phyloP scores from a whole-genome alignment of 2,113 vertebrate genomes.

The Microcebus ravelobensis region DNA sequence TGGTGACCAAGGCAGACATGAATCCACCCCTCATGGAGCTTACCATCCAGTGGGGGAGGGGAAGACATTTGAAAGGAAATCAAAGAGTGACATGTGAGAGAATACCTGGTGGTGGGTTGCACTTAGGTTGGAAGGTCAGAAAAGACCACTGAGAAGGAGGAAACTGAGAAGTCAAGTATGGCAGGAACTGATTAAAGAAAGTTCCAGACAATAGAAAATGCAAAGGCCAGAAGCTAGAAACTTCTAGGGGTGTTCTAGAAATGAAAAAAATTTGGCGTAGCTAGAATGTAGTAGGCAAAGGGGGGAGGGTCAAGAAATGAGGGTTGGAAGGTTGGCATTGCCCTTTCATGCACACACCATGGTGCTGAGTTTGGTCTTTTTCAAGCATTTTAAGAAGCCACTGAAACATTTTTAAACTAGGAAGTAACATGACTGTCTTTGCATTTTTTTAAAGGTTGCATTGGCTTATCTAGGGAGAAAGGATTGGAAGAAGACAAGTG shows the following conservation, averaged over 20 bases:
- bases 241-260: background rate
- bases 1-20: background rate
- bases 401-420: background rate
- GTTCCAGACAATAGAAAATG: background rate
- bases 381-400: background rate
- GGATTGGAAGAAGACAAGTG: background rate
- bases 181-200: background rate
- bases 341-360: background rate
- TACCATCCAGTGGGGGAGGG: background rate
- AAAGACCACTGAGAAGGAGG: background rate
- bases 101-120: background rate
- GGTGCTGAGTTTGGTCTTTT: background rate
- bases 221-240: background rate
- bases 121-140: background rate
- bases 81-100: background rate
- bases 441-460: background rate
- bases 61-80: background rate
- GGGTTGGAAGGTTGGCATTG: background rate
- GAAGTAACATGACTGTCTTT: background rate
- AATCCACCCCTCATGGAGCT: background rate
- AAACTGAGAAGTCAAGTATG: background rate
- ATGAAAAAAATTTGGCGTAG: background rate
- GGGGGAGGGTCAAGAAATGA: background rate
- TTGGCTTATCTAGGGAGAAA: background rate
- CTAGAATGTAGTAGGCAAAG: background rate